Evolutionary conservation across 2,797 vertebrate genomes (phyloP).

Genomic region (Enteromius paludinosus): DNA sequence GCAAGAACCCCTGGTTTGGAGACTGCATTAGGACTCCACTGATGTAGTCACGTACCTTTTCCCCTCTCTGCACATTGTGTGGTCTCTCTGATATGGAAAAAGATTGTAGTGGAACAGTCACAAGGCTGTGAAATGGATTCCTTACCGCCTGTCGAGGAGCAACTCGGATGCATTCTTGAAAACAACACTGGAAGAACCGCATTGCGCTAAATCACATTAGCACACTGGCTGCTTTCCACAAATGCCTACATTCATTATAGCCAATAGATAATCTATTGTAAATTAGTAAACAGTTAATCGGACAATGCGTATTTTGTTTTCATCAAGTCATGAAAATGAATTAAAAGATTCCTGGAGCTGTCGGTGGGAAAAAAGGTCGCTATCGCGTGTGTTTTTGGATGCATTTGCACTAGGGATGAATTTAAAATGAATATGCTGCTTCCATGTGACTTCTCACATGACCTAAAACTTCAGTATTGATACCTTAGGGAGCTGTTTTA

Average conservation of each 20-base stretch:
- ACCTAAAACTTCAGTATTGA: neutral
- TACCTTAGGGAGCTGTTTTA: neutral
- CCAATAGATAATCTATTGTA: neutral
- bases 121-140: conserved; percentile 12
- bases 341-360: conserved; percentile 7
- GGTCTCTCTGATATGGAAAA: conserved; percentile 12
- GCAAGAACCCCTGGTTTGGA: neutral
- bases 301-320: conserved; percentile 1
- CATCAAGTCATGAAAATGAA: conserved; percentile 9
- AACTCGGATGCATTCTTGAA: neutral
- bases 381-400: neutral
- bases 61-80: neutral
- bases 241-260: conserved; percentile 3
- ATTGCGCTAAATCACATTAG: neutral
- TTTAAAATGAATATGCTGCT: neutral
- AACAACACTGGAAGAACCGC: neutral
- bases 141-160: neutral
- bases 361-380: neutral
- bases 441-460: neutral
- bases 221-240: neutral
- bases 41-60: neutral
- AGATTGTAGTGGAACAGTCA: neutral
- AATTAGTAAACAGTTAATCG: neutral
- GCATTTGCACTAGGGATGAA: neutral
- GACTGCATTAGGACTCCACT: too few species aligned